Conservation (phyloP, 2,113 vertebrate genomes). For the Gallinago jamesoni region DNA sequence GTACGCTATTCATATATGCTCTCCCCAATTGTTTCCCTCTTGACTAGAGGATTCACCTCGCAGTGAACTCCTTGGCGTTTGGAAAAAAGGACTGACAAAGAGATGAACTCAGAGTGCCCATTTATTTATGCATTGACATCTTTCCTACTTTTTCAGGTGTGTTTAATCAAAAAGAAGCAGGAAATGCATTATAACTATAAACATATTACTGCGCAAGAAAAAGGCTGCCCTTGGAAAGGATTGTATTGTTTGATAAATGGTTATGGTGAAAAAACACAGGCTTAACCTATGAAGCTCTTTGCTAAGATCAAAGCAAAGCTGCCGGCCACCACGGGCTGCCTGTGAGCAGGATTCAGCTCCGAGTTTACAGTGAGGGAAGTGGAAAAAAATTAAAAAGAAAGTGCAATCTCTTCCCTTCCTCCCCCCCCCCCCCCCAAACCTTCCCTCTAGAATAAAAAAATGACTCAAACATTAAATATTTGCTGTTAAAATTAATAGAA, state of each 20-base stretch:
- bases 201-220: neutral
- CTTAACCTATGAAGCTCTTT: slow-evolving; percentile 2
- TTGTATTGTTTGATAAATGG: slow-evolving; percentile 4
- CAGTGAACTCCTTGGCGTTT: slow-evolving; percentile 6
- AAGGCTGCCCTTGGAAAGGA: slow-evolving; percentile 9
- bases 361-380: neutral
- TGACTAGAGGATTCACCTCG: neutral
- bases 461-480: slow-evolving; percentile 1
- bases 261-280: slow-evolving; percentile 39
- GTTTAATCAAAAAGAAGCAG: slow-evolving; percentile 59
- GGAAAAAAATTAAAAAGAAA: slow-evolving; percentile 14
- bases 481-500: slow-evolving; percentile 19
- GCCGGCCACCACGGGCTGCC: neutral
- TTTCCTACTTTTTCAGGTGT: slow-evolving; percentile 58
- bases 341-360: neutral
- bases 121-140: slow-evolving; percentile 51
- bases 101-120: neutral
- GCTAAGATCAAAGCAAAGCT: slow-evolving; percentile 49
- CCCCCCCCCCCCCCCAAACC: neutral
- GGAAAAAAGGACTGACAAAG: neutral
- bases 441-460: neutral
- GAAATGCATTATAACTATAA: slow-evolving; percentile 60
- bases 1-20: neutral
- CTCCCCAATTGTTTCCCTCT: slow-evolving; percentile 19
- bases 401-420: neutral